These are phyloP conservation scores for Steromphala cineraria DNA, from an alignment of 2,888 invertebrate species.

Conservation along the genomic window DNA sequence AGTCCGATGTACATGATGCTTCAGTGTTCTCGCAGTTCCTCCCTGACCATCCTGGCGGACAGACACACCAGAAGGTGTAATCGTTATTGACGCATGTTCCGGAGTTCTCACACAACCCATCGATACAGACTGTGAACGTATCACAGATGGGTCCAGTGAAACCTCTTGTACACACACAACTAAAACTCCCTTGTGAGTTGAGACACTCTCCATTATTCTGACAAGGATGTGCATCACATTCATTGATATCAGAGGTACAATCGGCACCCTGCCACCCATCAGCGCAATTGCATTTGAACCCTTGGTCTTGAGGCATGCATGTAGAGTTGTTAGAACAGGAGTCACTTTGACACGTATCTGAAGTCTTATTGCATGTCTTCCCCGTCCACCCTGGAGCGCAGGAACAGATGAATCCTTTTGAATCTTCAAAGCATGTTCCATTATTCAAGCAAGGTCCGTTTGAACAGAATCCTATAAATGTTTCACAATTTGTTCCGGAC, in stretches of 20 bases:
- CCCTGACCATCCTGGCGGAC: slow-evolving; percentile 30
- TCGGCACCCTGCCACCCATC: background rate
- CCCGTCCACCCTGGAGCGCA: slow-evolving; percentile 34
- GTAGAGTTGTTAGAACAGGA: slow-evolving; percentile 3
- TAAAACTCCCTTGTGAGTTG: background rate
- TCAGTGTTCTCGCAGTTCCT: slow-evolving; percentile 27
- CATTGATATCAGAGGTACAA: background rate
- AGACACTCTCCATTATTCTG: slow-evolving; percentile 23
- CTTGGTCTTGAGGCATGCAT: background rate
- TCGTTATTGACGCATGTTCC: slow-evolving; percentile 35
- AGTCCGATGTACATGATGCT: background rate
- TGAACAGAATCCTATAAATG: slow-evolving; percentile 27
- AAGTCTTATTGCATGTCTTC: background rate
- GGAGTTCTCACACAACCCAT: slow-evolving; percentile 31
- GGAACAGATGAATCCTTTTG: slow-evolving; percentile 31
- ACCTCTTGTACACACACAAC: slow-evolving; percentile 18
- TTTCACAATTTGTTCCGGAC: background rate
- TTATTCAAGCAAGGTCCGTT: slow-evolving; percentile 32
- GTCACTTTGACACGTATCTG: slow-evolving; percentile 16
- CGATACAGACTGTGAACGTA: slow-evolving; percentile 30
- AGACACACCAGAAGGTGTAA: slow-evolving; percentile 34
- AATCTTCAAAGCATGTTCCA: slow-evolving; percentile 33
- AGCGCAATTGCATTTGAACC: background rate
- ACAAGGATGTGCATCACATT: background rate
- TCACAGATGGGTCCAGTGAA: background rate